phyloP scores from a whole-genome alignment of 1,140 invertebrate genomes.

The Hestina assimilis region DNA sequence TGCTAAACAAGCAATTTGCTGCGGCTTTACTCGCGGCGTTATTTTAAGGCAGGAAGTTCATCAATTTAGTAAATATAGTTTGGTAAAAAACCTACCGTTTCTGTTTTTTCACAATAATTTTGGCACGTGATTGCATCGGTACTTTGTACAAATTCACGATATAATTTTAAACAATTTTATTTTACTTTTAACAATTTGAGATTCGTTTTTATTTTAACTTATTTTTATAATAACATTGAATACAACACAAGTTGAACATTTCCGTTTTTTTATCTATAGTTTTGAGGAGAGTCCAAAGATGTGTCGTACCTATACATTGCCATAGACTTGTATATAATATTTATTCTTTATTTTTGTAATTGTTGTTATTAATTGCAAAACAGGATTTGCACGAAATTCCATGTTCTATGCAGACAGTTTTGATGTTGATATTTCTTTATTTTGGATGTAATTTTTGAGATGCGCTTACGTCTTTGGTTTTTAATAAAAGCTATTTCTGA shows the following conservation, averaged over 20 bases:
- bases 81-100: no score
- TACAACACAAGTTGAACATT: background rate
- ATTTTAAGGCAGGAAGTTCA: no score
- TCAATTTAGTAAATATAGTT: no score
- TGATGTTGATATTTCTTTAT: slow-evolving; percentile 30
- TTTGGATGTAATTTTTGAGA: slow-evolving; percentile 25
- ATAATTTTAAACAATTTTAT: background rate
- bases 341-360: slow-evolving; percentile 38
- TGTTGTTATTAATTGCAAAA: slow-evolving; percentile 15
- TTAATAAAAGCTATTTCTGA: slow-evolving; percentile 42
- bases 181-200: background rate
- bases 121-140: no score
- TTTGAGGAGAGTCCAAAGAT: slow-evolving; percentile 49
- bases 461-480: slow-evolving; percentile 41
- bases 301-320: slow-evolving; percentile 43
- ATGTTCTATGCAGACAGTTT: slow-evolving; percentile 2
- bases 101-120: no score
- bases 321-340: slow-evolving; percentile 56
- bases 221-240: no score
- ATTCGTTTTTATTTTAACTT: no score
- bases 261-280: background rate
- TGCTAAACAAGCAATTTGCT: no score
- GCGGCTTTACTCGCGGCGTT: no score
- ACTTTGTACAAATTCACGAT: background rate
- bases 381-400: slow-evolving; percentile 3